Evolutionary conservation across 2,888 invertebrate species (phyloP).

Genomic region (Micoletzkya japonica): DNA sequence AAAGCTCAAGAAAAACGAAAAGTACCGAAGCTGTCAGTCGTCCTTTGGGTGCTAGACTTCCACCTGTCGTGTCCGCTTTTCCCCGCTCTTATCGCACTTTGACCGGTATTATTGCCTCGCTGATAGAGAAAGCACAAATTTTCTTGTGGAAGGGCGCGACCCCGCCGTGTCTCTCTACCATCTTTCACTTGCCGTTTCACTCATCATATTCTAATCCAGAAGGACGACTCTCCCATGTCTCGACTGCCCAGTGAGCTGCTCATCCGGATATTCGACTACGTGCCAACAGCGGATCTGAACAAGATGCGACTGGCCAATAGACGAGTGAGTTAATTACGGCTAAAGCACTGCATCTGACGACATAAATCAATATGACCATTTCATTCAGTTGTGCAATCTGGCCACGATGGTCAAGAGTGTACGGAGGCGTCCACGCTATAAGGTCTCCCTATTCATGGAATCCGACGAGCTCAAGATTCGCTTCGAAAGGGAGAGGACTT

Average conservation of each 20-base stretch:
- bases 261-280: constrained; percentile 1
- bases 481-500: constrained; percentile 3
- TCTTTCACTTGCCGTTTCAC: too few species aligned
- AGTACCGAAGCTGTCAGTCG: too few species aligned
- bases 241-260: constrained; percentile 15
- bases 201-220: too few species aligned
- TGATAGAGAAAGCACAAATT: too few species aligned
- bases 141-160: too few species aligned
- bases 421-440: neutral
- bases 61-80: too few species aligned
- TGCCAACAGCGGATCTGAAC: constrained; percentile 12
- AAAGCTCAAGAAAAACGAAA: too few species aligned
- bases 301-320: neutral
- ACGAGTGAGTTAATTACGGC: constrained; percentile 2
- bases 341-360: neutral
- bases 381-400: neutral
- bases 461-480: neutral
- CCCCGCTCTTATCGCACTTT: too few species aligned
- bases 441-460: neutral
- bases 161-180: too few species aligned
- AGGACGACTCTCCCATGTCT: constrained; percentile 10
- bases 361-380: neutral
- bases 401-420: neutral
- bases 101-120: too few species aligned
- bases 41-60: too few species aligned